Base-by-base conservation (phyloP, 1,140 invertebrate genomes). In the Ips nitidus region DNA sequence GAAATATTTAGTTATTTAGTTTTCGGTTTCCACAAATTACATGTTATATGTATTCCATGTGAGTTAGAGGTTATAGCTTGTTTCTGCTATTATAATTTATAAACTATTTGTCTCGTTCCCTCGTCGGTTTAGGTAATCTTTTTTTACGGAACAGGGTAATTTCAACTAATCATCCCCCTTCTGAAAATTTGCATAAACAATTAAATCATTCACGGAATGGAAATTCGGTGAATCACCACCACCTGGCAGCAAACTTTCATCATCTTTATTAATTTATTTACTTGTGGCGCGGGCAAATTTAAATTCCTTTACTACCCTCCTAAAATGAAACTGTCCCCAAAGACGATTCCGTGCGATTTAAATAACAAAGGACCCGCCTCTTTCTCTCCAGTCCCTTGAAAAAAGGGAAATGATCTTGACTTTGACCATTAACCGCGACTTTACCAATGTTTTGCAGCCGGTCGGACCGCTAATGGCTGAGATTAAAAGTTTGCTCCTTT, bases 181-280 rank as follows among this genome's bases (percentile, higher is more conserved):
- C 45, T 50, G 45, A 50, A 50, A 50, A 50, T 50, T 50, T 50
- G 6, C 45, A 50, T 50, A 50, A 22, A 50, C 45, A 50, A 50
- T 50, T 50, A 50, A 50, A 50, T 50, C 45, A 50, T 22, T 22
- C 45, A 50, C 45, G n/a, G 7, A 38, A 36, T 41, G 22, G 60
- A 39, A 70, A 70, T 70, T 64, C 41, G 63, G 63, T 58, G 41
- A 62, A 64, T 70, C 55, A 64, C 53, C 55, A 64, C 53, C 68
- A 64, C 59, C 68, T 67, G 61, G 38, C 68, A 43, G 52, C 53
- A 62, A 63, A 70, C 64, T 70, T 70, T 64, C 58, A 64, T 64
- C 59, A 62, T 70, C 68, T 70, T 70, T 64, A 70, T 70, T 70
- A 70, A 63, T 70, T 70, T 70, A 70, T 62, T 62, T 70, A 70